Conservation (phyloP, 2,113 vertebrate species). For the Manacus vitellinus region DNA sequence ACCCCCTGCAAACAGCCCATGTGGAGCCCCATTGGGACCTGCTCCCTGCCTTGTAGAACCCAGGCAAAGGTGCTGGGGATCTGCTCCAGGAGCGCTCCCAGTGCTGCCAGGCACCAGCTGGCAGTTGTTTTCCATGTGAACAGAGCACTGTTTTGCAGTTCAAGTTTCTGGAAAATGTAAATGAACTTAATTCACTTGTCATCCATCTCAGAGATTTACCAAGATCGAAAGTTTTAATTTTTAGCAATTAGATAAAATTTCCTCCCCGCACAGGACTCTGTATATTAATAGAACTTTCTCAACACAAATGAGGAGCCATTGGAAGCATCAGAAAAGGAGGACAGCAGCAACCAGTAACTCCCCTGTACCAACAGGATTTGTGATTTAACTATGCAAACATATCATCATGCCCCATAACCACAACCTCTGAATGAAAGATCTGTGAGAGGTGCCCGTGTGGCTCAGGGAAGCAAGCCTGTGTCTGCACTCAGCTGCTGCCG, state of each 20-base stretch:
- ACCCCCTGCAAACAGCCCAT: rapidly evolving
- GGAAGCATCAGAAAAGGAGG: neutral
- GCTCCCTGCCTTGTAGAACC: neutral
- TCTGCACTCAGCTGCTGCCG: neutral
- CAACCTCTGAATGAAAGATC: too few relatives aligned
- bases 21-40: neutral
- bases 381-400: neutral
- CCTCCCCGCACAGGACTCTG: neutral
- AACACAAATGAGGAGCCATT: neutral
- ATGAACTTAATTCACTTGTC: slow-evolving; percentile 59
- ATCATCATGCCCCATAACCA: neutral
- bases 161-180: slow-evolving; percentile 51
- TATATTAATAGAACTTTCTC: neutral
- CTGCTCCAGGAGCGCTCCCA: neutral
- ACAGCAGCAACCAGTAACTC: neutral
- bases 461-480: rapidly evolving
- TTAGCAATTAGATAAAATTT: slow-evolving; percentile 53
- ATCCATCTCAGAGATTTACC: slow-evolving; percentile 12
- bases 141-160: slow-evolving; percentile 5
- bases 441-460: neutral
- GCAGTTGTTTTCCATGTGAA: neutral
- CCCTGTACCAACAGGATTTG: neutral
- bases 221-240: slow-evolving; percentile 59
- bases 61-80: neutral
- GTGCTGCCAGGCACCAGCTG: neutral